A percentile compares a stretch with the other conserved stretches of the same genome.
These are phyloP conservation scores for Drosophila nr. fundita DNA, from an alignment of 2,888 invertebrate species.

Conservation along the genomic window DNA sequence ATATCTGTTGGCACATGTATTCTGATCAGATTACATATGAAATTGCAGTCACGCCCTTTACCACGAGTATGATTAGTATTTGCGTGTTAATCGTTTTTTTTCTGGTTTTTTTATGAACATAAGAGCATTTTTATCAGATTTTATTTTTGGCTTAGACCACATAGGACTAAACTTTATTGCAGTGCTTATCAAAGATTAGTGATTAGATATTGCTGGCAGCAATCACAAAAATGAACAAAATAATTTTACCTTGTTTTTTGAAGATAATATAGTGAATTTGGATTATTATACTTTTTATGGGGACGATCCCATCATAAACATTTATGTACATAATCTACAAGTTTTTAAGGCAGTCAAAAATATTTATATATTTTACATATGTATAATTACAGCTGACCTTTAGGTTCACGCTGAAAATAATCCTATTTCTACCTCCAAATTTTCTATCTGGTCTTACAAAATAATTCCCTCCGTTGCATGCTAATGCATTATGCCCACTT, in stretches of 20 bases:
- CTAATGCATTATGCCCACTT: neutral
- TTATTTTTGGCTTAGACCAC: conserved; percentile 17
- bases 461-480: neutral
- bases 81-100: conserved; percentile 14
- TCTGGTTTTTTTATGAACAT: neutral
- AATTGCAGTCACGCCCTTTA: neutral
- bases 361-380: neutral
- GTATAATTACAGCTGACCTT: neutral
- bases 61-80: neutral
- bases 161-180: conserved; percentile 65
- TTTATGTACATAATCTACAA: too few species aligned
- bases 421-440: too few species aligned
- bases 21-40: neutral
- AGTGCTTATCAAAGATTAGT: conserved; percentile 67
- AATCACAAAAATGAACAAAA: conserved; percentile 13
- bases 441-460: neutral
- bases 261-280: neutral
- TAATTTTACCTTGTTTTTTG: neutral
- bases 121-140: conserved; percentile 56
- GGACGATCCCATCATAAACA: neutral
- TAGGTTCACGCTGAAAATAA: too few species aligned
- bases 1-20: neutral
- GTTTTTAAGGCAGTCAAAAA: neutral
- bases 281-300: neutral
- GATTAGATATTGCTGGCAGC: conserved; percentile 44